A percentile compares a stretch with the other conserved stretches of the same genome.
phyloP scores from a whole-genome alignment of 1,140 invertebrate genomes.

The Nasonia giraulti region DNA sequence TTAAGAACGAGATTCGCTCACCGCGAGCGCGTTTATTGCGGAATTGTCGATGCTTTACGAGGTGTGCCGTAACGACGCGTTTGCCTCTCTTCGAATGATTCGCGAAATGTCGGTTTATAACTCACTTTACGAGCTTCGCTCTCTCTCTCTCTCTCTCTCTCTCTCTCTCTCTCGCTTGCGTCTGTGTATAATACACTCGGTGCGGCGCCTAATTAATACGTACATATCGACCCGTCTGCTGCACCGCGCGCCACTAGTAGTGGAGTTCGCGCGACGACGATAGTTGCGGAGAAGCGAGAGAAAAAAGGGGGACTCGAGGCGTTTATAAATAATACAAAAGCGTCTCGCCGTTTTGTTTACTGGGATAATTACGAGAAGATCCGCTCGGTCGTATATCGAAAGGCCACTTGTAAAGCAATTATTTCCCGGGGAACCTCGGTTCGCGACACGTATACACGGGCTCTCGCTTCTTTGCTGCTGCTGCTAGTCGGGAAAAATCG shows the following conservation, averaged over 20 bases:
- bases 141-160: not conserved
- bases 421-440: not conserved
- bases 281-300: not conserved
- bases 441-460: not conserved
- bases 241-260: not conserved
- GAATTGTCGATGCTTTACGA: constrained; percentile 2
- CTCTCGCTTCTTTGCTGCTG: not conserved
- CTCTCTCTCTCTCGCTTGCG: not conserved
- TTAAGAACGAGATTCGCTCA: not conserved
- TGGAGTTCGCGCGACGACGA: too few relatives aligned
- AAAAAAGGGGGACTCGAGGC: not conserved
- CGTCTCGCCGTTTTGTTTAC: constrained; percentile 12
- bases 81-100: not conserved
- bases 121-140: not conserved
- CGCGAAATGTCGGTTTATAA: not conserved
- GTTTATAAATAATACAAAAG: constrained; percentile 25
- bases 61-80: not conserved
- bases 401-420: constrained; percentile 34
- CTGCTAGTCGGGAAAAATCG: constrained; percentile 5
- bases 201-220: not conserved
- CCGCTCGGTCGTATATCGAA: not conserved
- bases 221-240: not conserved
- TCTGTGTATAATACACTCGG: not conserved
- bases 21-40: not conserved
- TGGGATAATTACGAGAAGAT: not conserved